Evolutionary conservation across 1,140 invertebrate genomes (phyloP), one percentile per base, ranked within the genome.

Genomic region (Listronotus oregonensis): DNA sequence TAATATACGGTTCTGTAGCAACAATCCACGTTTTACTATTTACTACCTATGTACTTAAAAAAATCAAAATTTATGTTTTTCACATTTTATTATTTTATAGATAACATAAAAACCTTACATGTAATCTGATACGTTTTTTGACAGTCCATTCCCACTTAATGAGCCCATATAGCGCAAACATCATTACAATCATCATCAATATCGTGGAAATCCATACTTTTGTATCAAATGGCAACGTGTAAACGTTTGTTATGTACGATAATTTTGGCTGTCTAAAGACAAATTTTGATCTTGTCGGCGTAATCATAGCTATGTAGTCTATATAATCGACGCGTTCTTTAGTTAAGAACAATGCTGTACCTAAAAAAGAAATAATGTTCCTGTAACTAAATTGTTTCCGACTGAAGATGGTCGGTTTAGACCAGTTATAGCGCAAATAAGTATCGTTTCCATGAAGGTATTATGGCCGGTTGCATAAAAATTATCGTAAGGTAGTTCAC

Each of bases 171-270:
- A 78, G 61, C 0, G 50, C 43, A 6, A 69, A n/a, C 1, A 78
- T 77, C 12, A 84, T 75, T 18, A 86, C 39, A 7, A 80, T 31
- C 7, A 87, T 66, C 21, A 87, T 71, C 0, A 72, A 77, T 11
- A 77, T 62, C 11, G 80, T 81, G 18, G 82, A 83, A 17, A 83
- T 74, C 87, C 87, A 89, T 0, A 89, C 85, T 1, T 78, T n/a
- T 4, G 67, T 77, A 54, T 82, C 77, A 70, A 89, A 89, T 0
- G 87, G 86, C 40, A 89, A 66, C 12, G 81, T 70, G 66, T 87
- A 89, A 31, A 89, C 81, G 71, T 89, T 89, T 50, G 81, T n/a
- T n/a, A n/a, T n/a, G n/a, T n/a, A n/a, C n/a, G n/a, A 88, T n/a
- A 89, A 72, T 68, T 88, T 85, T 6, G 87, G 87, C n/a, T n/a